Percentiles rank a stretch among this genome's conserved stretches.
Conservation (phyloP, 2,888 invertebrate species). For the Lamellibrachia columna region DNA sequence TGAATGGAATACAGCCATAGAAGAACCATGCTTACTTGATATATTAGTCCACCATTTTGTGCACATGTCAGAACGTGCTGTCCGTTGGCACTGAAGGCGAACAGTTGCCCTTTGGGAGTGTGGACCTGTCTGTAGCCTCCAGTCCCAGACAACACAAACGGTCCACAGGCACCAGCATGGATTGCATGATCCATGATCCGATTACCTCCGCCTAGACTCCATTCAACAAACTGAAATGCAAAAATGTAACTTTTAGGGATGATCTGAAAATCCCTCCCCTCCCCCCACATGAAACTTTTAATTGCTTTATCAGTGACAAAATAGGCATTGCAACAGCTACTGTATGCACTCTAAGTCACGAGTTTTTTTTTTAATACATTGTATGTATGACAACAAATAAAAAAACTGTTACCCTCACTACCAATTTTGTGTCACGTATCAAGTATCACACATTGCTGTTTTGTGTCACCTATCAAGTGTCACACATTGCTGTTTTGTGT, state of each 20-base stretch:
- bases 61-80: slow-evolving; percentile 67
- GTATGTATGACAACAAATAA: no score
- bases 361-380: no score
- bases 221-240: slow-evolving; percentile 60
- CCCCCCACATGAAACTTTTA: no score
- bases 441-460: no score
- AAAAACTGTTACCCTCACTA: no score
- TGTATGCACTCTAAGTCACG: no score
- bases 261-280: background rate
- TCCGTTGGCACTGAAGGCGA: slow-evolving; percentile 67
- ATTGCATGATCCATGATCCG: slow-evolving; percentile 63
- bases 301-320: no score
- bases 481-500: no score
- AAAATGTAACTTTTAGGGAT: background rate
- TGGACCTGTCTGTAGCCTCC: slow-evolving; percentile 41
- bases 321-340: no score
- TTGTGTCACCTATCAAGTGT: no score
- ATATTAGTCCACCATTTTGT: slow-evolving; percentile 65
- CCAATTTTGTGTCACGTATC: no score
- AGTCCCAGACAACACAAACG: slow-evolving; percentile 49
- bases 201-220: slow-evolving; percentile 66
- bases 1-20: no score
- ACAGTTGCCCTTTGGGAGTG: slow-evolving; percentile 63
- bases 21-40: slow-evolving; percentile 59
- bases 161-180: slow-evolving; percentile 57